Percentiles rank a stretch among this genome's conserved stretches.
phyloP scores from a whole-genome alignment of 2,797 vertebrate species.

The Erethizon dorsatum region DNA sequence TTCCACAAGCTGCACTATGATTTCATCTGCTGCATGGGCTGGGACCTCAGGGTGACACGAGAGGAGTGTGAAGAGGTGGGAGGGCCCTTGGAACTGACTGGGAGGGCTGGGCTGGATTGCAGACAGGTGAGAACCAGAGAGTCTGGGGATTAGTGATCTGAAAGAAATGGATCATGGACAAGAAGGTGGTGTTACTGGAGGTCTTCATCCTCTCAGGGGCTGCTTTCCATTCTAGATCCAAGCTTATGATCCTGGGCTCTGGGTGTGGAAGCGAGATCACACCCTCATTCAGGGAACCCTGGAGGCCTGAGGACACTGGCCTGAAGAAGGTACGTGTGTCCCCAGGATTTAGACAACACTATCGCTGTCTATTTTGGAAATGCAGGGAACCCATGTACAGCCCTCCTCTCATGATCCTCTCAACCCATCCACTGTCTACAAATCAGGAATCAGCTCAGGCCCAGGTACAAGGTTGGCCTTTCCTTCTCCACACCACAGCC shows the following conservation, averaged over 20 bases:
- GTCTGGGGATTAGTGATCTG: background rate
- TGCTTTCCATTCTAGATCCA: slow-evolving; percentile 67
- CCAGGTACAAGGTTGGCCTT: too few relatives aligned
- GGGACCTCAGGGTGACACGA: background rate
- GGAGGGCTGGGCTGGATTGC: background rate
- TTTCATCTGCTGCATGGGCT: slow-evolving; percentile 48
- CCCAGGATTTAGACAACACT: too few relatives aligned
- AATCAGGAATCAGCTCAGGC: background rate
- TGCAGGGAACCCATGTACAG: too few relatives aligned
- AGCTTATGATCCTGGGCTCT: slow-evolving; percentile 67
- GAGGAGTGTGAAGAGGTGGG: slow-evolving; percentile 74
- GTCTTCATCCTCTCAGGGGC: background rate
- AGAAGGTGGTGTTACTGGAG: rapidly evolving
- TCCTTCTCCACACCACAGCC: too few relatives aligned
- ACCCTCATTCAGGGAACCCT: rapidly evolving
- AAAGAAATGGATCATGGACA: background rate
- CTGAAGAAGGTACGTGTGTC: background rate
- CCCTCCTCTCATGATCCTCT: too few relatives aligned
- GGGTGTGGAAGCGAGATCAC: slow-evolving; percentile 71
- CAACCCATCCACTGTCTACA: too few relatives aligned
- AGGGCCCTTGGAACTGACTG: too few relatives aligned
- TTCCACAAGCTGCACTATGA: slow-evolving; percentile 68
- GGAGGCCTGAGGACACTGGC: background rate
- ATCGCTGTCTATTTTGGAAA: too few relatives aligned
- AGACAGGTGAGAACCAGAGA: background rate